phyloP scores from a whole-genome alignment of 2,113 vertebrate species.

The Fregata magnificens region DNA sequence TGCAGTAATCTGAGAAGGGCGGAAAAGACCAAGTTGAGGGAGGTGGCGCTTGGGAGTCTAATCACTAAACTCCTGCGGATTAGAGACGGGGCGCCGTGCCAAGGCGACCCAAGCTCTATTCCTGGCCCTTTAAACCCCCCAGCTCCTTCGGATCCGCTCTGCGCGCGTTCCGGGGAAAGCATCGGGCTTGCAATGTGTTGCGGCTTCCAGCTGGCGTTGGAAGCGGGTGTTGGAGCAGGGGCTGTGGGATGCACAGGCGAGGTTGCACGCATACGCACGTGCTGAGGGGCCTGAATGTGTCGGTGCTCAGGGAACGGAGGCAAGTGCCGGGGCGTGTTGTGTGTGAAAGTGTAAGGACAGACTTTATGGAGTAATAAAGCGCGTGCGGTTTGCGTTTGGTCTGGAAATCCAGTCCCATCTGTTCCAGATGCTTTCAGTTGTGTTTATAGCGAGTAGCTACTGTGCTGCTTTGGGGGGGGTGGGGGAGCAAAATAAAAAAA shows the following conservation, averaged over 20 bases:
- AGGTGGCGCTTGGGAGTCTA: constrained; percentile 38
- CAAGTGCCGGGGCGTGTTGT: neutral
- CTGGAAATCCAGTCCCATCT: neutral
- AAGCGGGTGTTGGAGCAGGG: neutral
- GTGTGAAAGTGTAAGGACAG: neutral
- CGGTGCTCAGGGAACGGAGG: neutral
- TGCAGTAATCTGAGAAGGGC: neutral
- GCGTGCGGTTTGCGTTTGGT: neutral
- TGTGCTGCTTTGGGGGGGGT: neutral
- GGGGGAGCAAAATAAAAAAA: neutral
- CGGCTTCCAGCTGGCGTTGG: no score
- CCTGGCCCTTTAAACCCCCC: constrained; percentile 18
- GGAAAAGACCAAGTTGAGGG: constrained; percentile 42
- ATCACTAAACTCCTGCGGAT: constrained; percentile 25
- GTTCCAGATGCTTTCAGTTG: constrained; percentile 44
- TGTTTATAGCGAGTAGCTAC: constrained; percentile 46
- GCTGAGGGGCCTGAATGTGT: no score
- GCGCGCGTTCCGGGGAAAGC: neutral
- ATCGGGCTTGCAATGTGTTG: neutral
- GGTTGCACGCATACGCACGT: fast-evolving
- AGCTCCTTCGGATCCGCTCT: neutral
- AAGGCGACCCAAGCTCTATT: constrained; percentile 16
- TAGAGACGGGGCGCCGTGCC: neutral
- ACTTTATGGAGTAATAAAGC: neutral
- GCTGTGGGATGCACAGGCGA: neutral